phyloP scores from a whole-genome alignment of 2,113 vertebrate genomes.

The Chiloscyllium plagiosum region DNA sequence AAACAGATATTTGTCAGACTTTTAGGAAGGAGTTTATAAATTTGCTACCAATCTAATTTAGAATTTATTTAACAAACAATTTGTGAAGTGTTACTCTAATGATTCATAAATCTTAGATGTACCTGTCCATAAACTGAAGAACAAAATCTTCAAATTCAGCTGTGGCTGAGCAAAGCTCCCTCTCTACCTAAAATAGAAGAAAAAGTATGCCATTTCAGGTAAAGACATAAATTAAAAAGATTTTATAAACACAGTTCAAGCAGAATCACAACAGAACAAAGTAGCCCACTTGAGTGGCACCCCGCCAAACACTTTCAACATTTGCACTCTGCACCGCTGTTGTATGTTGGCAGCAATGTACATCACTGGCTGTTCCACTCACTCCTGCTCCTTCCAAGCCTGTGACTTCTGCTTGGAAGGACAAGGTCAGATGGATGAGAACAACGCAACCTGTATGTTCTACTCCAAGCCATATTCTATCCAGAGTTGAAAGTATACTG shows the following conservation, averaged over 20 bases:
- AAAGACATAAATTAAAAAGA: background rate
- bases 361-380: too few relatives aligned
- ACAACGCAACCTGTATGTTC: too few relatives aligned
- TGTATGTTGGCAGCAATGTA: too few relatives aligned
- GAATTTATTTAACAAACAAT: background rate
- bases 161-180: conserved; percentile 90
- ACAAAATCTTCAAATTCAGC: conserved; percentile 99
- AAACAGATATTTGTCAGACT: background rate
- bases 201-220: background rate
- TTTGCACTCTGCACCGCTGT: too few relatives aligned
- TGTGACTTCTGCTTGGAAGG: too few relatives aligned
- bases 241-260: background rate
- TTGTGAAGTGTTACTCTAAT: background rate
- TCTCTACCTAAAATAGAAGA: conserved; percentile 68
- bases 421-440: too few relatives aligned
- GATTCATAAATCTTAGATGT: conserved; percentile 4
- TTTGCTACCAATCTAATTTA: background rate
- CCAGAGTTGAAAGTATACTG: too few relatives aligned
- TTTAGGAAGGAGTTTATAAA: background rate
- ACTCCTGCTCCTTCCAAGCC: too few relatives aligned
- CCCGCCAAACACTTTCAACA: too few relatives aligned
- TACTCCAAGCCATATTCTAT: too few relatives aligned
- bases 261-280: background rate
- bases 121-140: conserved; percentile 98
- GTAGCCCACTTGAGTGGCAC: too few relatives aligned